phyloP scores from a whole-genome alignment of 2,888 invertebrate genomes.

The Julus scandinavius region DNA sequence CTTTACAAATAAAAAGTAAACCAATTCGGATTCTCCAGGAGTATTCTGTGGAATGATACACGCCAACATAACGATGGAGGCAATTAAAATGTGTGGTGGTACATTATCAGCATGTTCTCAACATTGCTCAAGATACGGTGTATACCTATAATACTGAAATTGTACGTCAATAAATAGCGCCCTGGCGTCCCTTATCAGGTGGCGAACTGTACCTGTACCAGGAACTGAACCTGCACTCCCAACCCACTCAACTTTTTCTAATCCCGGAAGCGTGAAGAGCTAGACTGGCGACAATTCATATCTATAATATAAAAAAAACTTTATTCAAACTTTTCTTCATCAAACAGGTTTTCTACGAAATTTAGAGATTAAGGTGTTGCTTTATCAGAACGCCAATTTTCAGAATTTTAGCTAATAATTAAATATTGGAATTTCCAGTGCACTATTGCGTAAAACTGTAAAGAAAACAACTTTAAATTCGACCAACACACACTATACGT shows the following conservation, averaged over 20 bases:
- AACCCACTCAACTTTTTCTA: neutral
- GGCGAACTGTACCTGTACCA: conserved; percentile 22
- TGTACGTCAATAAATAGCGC: neutral
- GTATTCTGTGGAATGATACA: neutral
- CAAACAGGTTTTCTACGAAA: neutral
- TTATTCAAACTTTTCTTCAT: neutral
- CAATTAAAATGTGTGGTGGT: neutral
- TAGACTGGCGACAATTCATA: conserved; percentile 30
- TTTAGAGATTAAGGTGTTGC: neutral
- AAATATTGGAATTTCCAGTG: neutral
- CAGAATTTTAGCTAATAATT: neutral
- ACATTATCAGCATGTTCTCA: neutral
- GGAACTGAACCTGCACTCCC: neutral
- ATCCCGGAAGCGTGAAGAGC: neutral
- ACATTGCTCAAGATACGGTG: neutral
- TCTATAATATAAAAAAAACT: neutral
- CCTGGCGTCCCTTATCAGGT: neutral
- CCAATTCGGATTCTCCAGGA: too few species aligned
- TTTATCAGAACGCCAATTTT: neutral
- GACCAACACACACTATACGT: too few species aligned
- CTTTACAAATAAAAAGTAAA: too few species aligned
- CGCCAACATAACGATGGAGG: neutral
- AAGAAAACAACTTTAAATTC: too few species aligned
- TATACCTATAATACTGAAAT: neutral
- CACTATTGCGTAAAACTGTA: neutral